These are phyloP conservation scores for Iguana delicatissima DNA, from an alignment of 2,797 vertebrate species.

Conservation along the genomic window DNA sequence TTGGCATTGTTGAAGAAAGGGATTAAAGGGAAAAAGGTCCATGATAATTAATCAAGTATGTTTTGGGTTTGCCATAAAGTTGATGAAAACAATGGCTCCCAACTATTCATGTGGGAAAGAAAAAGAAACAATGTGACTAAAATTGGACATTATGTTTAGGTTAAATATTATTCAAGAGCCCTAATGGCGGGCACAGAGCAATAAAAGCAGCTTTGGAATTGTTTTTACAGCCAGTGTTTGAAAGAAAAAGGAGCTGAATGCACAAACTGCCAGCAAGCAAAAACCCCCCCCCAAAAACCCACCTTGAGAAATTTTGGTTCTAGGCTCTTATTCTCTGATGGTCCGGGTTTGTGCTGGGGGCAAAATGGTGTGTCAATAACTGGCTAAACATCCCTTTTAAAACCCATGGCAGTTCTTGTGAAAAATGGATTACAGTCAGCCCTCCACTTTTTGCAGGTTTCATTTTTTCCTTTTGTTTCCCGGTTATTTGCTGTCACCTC, in stretches of 20 bases:
- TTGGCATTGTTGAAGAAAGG: neutral
- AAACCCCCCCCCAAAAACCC: neutral
- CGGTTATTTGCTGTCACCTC: too few species aligned
- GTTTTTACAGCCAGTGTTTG: neutral
- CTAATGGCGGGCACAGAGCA: neutral
- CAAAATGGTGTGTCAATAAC: neutral
- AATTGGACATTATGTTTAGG: neutral
- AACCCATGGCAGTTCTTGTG: neutral
- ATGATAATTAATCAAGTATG: neutral
- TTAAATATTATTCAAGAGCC: conserved; percentile 5
- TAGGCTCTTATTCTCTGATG: neutral
- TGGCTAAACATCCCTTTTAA: neutral
- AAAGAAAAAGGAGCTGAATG: conserved; percentile 1
- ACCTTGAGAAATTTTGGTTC: neutral
- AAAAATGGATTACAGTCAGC: neutral
- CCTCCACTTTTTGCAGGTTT: too few species aligned
- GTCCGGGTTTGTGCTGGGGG: too few species aligned
- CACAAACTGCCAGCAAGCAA: neutral
- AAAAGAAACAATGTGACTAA: neutral
- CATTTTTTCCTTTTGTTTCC: too few species aligned
- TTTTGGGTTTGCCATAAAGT: neutral
- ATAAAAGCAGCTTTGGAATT: neutral
- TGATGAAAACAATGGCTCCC: neutral
- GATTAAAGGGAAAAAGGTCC: conserved; percentile 4
- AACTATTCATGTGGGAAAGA: neutral